Evolutionary conservation across 2,888 invertebrate genomes (phyloP), one percentile per base, ranked within the genome.

Genomic region (Pherbina coryleti): DNA sequence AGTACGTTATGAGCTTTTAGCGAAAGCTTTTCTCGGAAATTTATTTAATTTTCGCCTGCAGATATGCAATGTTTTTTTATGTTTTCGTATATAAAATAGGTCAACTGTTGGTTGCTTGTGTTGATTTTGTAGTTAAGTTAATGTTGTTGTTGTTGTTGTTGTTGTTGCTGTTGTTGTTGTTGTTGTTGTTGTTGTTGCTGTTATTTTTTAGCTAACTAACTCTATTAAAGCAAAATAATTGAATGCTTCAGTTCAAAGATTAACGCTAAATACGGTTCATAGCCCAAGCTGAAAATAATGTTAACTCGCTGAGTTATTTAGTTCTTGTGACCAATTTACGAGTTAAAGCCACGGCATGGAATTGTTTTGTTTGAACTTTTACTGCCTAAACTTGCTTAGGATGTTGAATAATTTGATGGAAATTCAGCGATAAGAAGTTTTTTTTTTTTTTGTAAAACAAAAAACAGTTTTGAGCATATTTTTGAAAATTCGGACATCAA

Each of bases 51-150:
- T 57, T 55, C 37, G 72, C 72, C 57, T 57, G 37, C 34, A 37
- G 57, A 37, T 72, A 72, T 72, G 72, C 72, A 72, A 57, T 57
- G 55, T 51, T 49, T 34, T 31, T 72, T 34, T 55, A 57, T 19
- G 57, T 55, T 34, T 31, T 9, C 14, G 8, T n/a, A 9, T n/a
- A 9, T 14, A 19, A 34, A 19, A n/a, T 31, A 19, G 57, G 37
- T 37, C 57, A 37, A 60, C 34, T 34, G 55, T 71, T 34, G 31
- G 31, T 51, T n/a, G 19, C 57, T 57, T 31, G 55, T 17, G 25
- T 51, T 22, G 22, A 28, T 60, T 69, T n/a, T 69, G 17, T 28
- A 31, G 62, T 3, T 31, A 53, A 1, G 53, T 5, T 28, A 11
- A 34, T 60, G 69, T 31, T 60, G 55, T 70, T 76, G n/a, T 60